Conservation (phyloP, 2,888 invertebrate species). For the Diogma glabrata region DNA sequence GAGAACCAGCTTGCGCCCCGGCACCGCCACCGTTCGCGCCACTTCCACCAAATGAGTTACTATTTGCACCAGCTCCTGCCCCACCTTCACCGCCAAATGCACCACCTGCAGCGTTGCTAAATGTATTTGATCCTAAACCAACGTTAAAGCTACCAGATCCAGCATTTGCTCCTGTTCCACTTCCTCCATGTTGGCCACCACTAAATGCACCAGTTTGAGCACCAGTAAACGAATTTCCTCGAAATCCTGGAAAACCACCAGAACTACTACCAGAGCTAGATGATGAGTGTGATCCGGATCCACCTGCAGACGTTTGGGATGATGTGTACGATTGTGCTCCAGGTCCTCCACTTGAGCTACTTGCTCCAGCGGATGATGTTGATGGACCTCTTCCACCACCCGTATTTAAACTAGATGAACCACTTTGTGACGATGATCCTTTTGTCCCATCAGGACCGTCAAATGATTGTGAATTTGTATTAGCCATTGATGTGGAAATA, state of each 20-base stretch:
- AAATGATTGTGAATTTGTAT: conserved; percentile 24
- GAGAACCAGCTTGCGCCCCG: no score
- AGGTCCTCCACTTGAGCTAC: conserved; percentile 14
- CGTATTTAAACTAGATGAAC: conserved; percentile 20
- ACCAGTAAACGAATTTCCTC: neutral
- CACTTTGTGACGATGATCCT: conserved; percentile 28
- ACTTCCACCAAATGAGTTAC: neutral
- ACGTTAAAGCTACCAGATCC: conserved; percentile 1
- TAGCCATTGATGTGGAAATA: conserved; percentile 25
- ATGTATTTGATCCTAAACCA: neutral
- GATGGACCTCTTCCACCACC: conserved; percentile 13
- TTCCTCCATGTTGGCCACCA: neutral
- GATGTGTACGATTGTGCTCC: conserved; percentile 5
- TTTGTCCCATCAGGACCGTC: conserved; percentile 25
- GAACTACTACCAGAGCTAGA: neutral
- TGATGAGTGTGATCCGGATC: neutral
- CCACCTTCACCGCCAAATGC: neutral
- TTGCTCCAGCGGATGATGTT: neutral
- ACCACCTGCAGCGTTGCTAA: neutral
- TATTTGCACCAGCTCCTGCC: neutral
- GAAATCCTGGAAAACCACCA: neutral
- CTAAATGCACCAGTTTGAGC: neutral
- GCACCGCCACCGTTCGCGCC: no score
- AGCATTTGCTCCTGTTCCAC: conserved; percentile 5
- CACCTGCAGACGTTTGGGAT: neutral